phyloP scores from a whole-genome alignment of 2,113 vertebrate species.

The Chiloscyllium plagiosum region DNA sequence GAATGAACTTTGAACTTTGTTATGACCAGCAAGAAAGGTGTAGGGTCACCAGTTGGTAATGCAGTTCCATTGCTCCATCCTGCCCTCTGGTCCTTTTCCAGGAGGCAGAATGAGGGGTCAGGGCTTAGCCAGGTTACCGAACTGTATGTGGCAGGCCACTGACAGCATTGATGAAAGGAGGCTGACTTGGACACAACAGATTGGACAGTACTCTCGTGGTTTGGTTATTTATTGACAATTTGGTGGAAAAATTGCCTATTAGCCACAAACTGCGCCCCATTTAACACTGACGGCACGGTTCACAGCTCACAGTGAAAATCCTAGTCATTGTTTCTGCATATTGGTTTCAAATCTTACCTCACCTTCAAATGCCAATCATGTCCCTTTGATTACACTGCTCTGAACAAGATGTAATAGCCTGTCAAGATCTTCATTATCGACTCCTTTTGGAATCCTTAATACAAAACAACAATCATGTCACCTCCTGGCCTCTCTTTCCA shows the following conservation, averaged over 20 bases:
- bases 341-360: neutral
- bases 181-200: neutral
- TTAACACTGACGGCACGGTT: neutral
- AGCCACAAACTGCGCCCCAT: neutral
- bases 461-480: neutral
- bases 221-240: neutral
- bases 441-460: neutral
- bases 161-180: neutral
- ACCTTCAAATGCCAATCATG: neutral
- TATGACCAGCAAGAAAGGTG: neutral
- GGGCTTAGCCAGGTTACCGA: neutral
- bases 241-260: neutral
- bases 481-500: neutral
- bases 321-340: neutral
- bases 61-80: neutral
- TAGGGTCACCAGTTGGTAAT: neutral
- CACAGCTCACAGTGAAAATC: no score
- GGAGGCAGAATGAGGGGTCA: neutral
- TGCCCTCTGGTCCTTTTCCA: no score
- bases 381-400: neutral
- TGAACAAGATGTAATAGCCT: neutral
- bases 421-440: neutral
- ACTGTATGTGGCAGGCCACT: neutral
- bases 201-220: neutral
- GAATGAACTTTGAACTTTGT: neutral